Evolutionary conservation across 1,140 invertebrate genomes (phyloP), one percentile per base, ranked within the genome.

Genomic region (Micrasema minimum): DNA sequence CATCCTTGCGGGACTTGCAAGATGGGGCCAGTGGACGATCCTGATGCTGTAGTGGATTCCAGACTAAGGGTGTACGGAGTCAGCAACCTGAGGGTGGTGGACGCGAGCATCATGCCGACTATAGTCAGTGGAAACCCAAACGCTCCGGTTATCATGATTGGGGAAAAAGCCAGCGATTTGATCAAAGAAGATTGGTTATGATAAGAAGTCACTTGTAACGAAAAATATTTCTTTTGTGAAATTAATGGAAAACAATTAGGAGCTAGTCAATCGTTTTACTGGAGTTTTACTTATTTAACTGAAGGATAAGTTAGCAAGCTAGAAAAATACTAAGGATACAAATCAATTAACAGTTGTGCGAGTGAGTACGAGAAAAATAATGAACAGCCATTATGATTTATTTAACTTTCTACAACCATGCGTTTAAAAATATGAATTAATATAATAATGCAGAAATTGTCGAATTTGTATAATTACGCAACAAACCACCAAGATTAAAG

Each of bases 1-100:
- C 93, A 96, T 85, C 93, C 92, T 0, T 88, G 90, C 0, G 90
- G 93, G 0, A 96, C 94, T 0, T 92, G 91, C 74, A 95, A 93
- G 80, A 96, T 96, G 95, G 95, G 95, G 2, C 90, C 91, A 0
- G 86, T 82, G 45, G 83, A 82, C 41, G 93, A 96, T 78, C 85
- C 87, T 0, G 88, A 87, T 0, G 92, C 94, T 0, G 94, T 96
- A 0, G 93, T 96, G 0, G 93, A 96, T 81, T 88, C 90, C 0
- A 83, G 92, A 43, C 78, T 95, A 3, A 85, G 89, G 1, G 91
- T 94, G 2, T 88, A 92, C 69, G 92, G 91, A 0, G 87, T 93
- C 0, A 86, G 88, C 0, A 90, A 90, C 7, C 77, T 93, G 1
- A 83, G 92, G 61, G 91, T 93, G 0, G 88, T 90, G 0, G 92